Conservation (phyloP, 2,888 invertebrate genomes). For the Eristalinus aeneus region DNA sequence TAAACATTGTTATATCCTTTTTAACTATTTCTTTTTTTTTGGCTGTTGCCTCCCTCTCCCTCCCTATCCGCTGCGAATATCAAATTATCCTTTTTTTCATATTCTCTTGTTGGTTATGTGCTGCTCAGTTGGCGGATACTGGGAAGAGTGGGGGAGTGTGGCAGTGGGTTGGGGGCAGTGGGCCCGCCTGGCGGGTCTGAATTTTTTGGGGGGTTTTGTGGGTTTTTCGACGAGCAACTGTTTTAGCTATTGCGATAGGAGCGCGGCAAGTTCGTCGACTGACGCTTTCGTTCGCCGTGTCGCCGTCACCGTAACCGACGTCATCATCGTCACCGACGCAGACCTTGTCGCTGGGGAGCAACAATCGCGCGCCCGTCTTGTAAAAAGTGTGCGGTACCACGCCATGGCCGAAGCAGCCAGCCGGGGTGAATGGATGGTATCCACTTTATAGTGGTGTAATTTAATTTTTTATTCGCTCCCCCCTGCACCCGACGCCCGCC, state of each 20-base stretch:
- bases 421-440: constrained; percentile 32
- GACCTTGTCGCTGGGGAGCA: constrained; percentile 41
- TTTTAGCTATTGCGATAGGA: constrained; percentile 62
- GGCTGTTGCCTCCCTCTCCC: constrained; percentile 10
- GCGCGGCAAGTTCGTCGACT: background rate
- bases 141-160: background rate
- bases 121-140: constrained; percentile 25
- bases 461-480: constrained; percentile 56
- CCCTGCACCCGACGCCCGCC: background rate
- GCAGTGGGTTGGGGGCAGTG: background rate
- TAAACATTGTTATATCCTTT: constrained; percentile 71
- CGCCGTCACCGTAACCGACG: background rate
- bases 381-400: constrained; percentile 27
- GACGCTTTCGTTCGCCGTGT: background rate
- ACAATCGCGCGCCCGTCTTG: constrained; percentile 53
- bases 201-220: background rate
- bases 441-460: constrained; percentile 67
- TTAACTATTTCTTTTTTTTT: constrained; percentile 56
- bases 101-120: constrained; percentile 48
- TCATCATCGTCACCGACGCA: background rate
- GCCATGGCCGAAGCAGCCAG: background rate
- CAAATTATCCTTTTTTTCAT: constrained; percentile 69
- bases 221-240: constrained; percentile 29
- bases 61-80: constrained; percentile 49
- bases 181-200: background rate